Conservation (phyloP, 1,140 invertebrate genomes). For the Rhagoletis zephyria region DNA sequence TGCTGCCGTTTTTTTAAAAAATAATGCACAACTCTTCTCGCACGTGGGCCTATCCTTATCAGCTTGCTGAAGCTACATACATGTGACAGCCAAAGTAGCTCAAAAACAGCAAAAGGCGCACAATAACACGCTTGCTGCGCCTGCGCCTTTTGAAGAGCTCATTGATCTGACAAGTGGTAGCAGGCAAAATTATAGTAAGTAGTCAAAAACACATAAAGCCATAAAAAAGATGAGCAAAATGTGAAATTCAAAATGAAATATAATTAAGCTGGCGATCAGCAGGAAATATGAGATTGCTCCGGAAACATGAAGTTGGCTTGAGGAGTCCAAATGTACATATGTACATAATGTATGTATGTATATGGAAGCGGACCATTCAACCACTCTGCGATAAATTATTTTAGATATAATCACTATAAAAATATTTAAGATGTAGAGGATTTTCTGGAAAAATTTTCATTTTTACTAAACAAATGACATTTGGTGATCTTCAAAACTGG, state of each 20-base stretch:
- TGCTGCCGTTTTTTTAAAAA: background rate
- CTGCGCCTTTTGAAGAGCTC: background rate
- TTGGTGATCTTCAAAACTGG: too few species aligned
- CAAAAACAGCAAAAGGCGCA: background rate
- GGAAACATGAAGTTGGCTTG: background rate
- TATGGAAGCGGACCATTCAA: too few species aligned
- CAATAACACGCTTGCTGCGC: background rate
- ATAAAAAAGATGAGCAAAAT: background rate
- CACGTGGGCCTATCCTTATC: background rate
- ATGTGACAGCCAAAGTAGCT: background rate
- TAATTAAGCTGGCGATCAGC: background rate
- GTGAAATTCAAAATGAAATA: background rate
- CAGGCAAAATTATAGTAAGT: background rate
- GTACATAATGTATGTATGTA: too few species aligned
- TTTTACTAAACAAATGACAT: too few species aligned
- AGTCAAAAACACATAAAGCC: background rate
- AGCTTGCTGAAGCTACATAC: background rate
- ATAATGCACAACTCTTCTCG: background rate
- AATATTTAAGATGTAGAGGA: too few species aligned
- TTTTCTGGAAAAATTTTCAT: too few species aligned
- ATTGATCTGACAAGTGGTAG: conserved; percentile 42
- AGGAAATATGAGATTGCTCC: background rate
- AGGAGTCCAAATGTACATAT: too few species aligned
- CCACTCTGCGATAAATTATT: too few species aligned
- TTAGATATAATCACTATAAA: too few species aligned